Base-by-base conservation (phyloP, 2,888 invertebrate species). In the Amblyjoppa proteus region DNA sequence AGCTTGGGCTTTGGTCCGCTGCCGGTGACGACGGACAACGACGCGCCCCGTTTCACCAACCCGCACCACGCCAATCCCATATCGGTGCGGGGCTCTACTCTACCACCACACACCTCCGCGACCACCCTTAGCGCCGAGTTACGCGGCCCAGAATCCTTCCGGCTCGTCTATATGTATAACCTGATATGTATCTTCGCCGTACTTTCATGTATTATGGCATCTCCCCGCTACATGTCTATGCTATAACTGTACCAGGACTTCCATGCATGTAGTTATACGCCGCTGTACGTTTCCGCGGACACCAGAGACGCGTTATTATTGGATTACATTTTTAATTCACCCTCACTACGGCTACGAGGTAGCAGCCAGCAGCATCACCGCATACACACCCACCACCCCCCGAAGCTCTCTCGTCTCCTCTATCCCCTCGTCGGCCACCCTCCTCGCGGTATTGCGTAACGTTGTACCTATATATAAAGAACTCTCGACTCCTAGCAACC, bases 241-340 rank as follows among this genome's bases (percentile, higher is more conserved):
- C 70, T 28, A 34, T 66, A 66, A 41, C 53, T 81, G 68, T 69
- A 25, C 56, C 28, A 49, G 53, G 71, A 75, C 45, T 58, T 56
- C 61, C 75, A 78, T 86, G 78, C 70, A 81, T 81, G 81, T 81
- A 81, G 74, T 80, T 83, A 68, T 77, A 77, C 80, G 49, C 68
- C 76, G 69, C 66, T 85, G 80, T 79, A 85, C 83, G 86, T 86
- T 86, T 81, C 83, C 79, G 84, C 91, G 92, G 92, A 92, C 92
- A 92, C 92, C 92, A 92, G 93, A 92, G 93, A 93, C 93, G 92
- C 93, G 92, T 94, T 93, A 94, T 93, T 94, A 94, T 94, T 94
- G 93, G 93, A 94, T 94, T 94, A 94, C 93, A 94, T 94, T 94
- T 94, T 94, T 94, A 94, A 94, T 94, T 93, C 93, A 91, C 91